Evolutionary conservation across 1,140 invertebrate species (phyloP).

Genomic region (Trichonephila inaurata): DNA sequence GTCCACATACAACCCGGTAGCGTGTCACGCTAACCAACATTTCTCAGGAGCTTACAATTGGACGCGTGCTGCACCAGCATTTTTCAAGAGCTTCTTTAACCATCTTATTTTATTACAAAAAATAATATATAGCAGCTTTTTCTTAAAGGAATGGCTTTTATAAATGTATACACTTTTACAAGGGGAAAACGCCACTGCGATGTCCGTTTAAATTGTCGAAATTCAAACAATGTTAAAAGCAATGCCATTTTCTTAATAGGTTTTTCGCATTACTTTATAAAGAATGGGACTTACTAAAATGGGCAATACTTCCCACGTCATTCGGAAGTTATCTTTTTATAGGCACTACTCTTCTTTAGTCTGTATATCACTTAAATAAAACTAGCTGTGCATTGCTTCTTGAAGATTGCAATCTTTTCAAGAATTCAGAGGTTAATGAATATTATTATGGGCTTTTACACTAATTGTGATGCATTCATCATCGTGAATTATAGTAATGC

Average conservation of each 20-base stretch:
- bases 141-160: constrained; percentile 14
- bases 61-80: constrained; percentile 31
- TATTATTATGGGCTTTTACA: neutral
- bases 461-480: neutral
- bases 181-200: neutral
- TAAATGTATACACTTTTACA: neutral
- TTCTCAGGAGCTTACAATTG: constrained; percentile 31
- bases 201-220: constrained; percentile 1
- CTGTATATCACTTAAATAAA: neutral
- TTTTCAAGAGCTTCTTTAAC: constrained; percentile 48
- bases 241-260: constrained; percentile 30
- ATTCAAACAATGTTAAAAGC: neutral
- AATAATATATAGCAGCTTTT: constrained; percentile 34
- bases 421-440: neutral
- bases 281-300: neutral
- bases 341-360: neutral
- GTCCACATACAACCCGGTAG: neutral
- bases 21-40: constrained; percentile 36
- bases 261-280: constrained; percentile 3
- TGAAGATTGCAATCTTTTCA: neutral
- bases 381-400: neutral
- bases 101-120: constrained; percentile 28
- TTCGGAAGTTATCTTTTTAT: neutral
- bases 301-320: neutral
- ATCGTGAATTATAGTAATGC: neutral